phyloP scores from a whole-genome alignment of 1,140 invertebrate genomes.

The Drosophila mayri region DNA sequence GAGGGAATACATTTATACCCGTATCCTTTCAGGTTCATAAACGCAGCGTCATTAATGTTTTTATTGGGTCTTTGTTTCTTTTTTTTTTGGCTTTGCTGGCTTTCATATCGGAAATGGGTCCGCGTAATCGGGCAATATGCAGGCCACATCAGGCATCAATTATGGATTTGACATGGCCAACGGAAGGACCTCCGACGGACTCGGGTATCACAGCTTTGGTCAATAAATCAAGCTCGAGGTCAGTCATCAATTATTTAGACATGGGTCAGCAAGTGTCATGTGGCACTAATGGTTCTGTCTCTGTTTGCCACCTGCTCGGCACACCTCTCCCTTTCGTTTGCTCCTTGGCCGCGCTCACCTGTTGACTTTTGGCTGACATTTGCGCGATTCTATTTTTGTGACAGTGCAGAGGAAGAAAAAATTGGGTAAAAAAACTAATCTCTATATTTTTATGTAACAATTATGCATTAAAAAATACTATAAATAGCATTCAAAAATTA shows the following conservation, averaged over 20 bases:
- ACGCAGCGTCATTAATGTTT: slow-evolving; percentile 36
- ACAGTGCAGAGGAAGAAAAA: slow-evolving; percentile 10
- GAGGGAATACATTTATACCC: neutral
- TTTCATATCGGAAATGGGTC: slow-evolving; percentile 35
- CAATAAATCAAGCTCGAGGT: slow-evolving; percentile 79
- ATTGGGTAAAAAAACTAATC: too few relatives aligned
- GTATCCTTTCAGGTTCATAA: slow-evolving; percentile 35
- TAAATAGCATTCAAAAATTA: too few relatives aligned
- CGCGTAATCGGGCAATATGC: slow-evolving; percentile 29
- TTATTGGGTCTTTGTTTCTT: neutral
- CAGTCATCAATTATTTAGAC: slow-evolving; percentile 74
- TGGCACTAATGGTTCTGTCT: slow-evolving; percentile 32
- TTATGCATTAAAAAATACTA: too few relatives aligned
- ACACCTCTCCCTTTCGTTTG: neutral
- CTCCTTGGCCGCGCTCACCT: slow-evolving; percentile 29
- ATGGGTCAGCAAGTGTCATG: slow-evolving; percentile 60
- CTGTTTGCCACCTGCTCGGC: neutral
- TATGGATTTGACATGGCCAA: slow-evolving; percentile 35
- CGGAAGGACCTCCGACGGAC: slow-evolving; percentile 2
- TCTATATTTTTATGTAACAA: too few relatives aligned
- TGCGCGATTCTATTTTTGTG: slow-evolving; percentile 29
- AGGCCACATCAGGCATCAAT: slow-evolving; percentile 40
- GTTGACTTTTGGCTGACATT: slow-evolving; percentile 52
- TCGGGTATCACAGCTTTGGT: slow-evolving; percentile 45
- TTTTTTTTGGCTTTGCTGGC: slow-evolving; percentile 1